Base-by-base conservation (phyloP, 2,113 vertebrate species). In the Silurus meridionalis region DNA sequence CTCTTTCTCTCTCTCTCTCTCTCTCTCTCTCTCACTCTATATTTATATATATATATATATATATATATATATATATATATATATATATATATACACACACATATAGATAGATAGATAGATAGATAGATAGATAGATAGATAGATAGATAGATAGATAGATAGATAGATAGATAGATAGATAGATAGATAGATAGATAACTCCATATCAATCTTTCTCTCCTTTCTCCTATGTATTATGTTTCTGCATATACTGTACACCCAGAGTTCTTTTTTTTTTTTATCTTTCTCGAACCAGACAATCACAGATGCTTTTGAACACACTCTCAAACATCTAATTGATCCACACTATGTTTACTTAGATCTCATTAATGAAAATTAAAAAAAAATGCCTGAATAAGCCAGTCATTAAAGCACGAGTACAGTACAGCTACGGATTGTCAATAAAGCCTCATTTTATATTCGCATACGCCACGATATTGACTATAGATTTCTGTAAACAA, bases 391-490 rank as follows among this genome's bases (percentile, higher is more conserved):
- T 46, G 57, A 63, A 48, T 63, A 63, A 6, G 3, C 80, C 11
- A 13, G 8, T 46, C 80, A 25, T 64, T 64, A 82, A 82, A 82
- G 46, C 13, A 19, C n/a, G 50, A 82, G 23, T 53, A 66, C 5
- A 82, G 23, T 53, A 66, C 5, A 82, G 61, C 80, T 82, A 82
- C 48, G 53, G 48, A 48, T 82, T n/a, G 80, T 82, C 80, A 66
- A 82, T 66, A 66, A 82, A 53, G 61, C 13, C 58, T 63, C 19
- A 11, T n/a, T 81, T 63, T 81, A 63, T 63, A 63, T 66, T 28
- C 48, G 11, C 46, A 82, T 28, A 82, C 48, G 10, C 78, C 48
- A 80, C 57, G 1, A 80, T 61, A 58, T 60, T 60, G 77, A 58
- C 7, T 21, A 6, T 14, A 58, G 55, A 37, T 79, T 37, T 79